Base-by-base conservation (phyloP, 2,113 vertebrate species). In the Xenopus tropicalis region DNA sequence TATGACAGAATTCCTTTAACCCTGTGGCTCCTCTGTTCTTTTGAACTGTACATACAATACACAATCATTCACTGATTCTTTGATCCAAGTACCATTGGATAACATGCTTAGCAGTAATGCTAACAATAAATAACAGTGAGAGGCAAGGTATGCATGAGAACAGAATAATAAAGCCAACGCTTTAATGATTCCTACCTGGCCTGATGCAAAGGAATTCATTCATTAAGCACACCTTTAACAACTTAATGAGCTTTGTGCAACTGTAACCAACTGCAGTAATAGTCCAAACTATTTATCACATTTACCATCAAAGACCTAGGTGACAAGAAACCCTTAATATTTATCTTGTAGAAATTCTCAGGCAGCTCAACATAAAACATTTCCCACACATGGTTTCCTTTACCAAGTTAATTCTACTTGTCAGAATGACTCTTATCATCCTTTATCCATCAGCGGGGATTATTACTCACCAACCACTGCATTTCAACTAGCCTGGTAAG, bases 231-330 rank as follows among this genome's bases (percentile, higher is more conserved):
- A 54, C 25, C 24, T 64, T 20, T 59, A 42, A 11, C 42, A 62
- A 43, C 59, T 22, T 51, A 66, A 75, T 20, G 52, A 59, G 24
- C 16, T 48, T 21, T 54, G 46, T 42, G 21, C 25, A 62, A 63
- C 24, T 62, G 25, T 69, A 75, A 75, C 61, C 25, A 66, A 29
- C 54, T 54, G 58, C 62, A 62, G 61, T 52, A 59, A 61, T 61
- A 56, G 66, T 56, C 69, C 66, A 75, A 54, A 14, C 72, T 69
- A 69, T 62, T 52, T 62, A 75, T 69, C 72, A 69, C 25, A 23
- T 51, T 3, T 10, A 62, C 65, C 72, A 75, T 75, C 72, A 75
- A 75, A 69, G 72, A n/a, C 11, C 66, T 66, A 75, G 66, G 66
- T 62, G 72, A 75, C 58, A 52, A 52, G 21, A 48, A 20, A 67